Conservation (phyloP, 2,113 vertebrate species). For the Cryptomyrus ogoouensis region DNA sequence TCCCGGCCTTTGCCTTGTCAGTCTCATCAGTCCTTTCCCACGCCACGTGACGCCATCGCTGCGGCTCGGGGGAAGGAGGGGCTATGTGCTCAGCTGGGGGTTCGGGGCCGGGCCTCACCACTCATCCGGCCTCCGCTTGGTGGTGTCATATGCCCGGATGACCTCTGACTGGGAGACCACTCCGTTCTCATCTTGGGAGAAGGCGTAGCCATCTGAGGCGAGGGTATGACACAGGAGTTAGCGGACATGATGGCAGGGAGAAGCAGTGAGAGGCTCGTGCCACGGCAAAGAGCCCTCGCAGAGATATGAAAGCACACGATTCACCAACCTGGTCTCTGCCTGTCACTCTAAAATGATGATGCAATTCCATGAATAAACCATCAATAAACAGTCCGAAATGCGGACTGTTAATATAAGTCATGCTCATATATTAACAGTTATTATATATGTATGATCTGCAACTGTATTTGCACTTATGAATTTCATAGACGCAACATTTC, state of each 20-base stretch:
- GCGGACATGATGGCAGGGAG: background rate
- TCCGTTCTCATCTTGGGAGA: constrained; percentile 80
- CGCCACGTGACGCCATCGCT: constrained; percentile 49
- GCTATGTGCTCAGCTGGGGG: constrained; percentile 13
- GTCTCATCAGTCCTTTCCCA: background rate
- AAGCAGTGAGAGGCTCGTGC: background rate
- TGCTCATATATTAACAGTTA: background rate
- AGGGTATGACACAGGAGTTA: background rate
- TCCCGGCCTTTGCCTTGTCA: background rate
- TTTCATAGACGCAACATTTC: background rate
- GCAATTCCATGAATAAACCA: background rate
- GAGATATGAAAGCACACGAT: background rate
- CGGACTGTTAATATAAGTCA: background rate
- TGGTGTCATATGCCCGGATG: constrained; percentile 75
- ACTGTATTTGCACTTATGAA: background rate
- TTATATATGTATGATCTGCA: background rate
- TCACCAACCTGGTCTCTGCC: background rate
- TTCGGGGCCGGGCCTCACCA: constrained; percentile 67
- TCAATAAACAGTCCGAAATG: background rate
- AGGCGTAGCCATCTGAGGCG: constrained; percentile 70
- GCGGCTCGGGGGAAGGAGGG: constrained; percentile 41
- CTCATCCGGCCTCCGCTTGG: constrained; percentile 71
- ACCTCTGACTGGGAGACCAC: constrained; percentile 79
- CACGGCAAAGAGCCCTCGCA: background rate
- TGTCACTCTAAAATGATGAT: background rate